Evolutionary conservation across 2,797 vertebrate genomes (phyloP).

Genomic region (Urophycis tenuis): DNA sequence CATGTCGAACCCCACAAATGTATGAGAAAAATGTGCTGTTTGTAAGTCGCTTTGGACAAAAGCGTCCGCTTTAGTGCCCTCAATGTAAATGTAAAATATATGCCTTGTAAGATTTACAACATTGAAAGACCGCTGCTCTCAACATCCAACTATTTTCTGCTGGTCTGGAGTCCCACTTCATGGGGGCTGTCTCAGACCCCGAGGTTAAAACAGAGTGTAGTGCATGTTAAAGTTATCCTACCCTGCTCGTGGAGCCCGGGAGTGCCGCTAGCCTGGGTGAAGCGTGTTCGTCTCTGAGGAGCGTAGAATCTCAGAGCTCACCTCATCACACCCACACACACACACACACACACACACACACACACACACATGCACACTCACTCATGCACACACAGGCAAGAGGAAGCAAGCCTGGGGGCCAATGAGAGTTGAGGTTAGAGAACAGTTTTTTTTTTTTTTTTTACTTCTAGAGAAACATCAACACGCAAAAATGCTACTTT

Average conservation of each 20-base stretch:
- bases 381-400: background rate
- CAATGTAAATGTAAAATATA: too few relatives aligned
- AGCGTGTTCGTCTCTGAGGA: background rate
- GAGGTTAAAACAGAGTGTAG: background rate
- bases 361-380: background rate
- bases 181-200: background rate
- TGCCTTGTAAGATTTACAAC: background rate
- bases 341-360: background rate
- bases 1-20: too few relatives aligned
- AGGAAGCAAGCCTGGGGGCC: conserved; percentile 15
- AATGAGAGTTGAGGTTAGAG: conserved; percentile 13
- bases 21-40: too few relatives aligned
- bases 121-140: background rate
- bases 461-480: conserved; percentile 19
- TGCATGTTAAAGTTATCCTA: background rate
- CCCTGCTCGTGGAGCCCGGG: background rate
- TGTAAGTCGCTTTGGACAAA: too few relatives aligned
- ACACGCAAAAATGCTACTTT: background rate
- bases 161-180: background rate
- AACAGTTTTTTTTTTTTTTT: conserved; percentile 21
- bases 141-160: background rate
- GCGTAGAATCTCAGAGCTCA: background rate
- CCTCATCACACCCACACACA: background rate
- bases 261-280: background rate
- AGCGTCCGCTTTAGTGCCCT: too few relatives aligned